Percentiles rank a stretch among this genome's conserved stretches.
Evolutionary conservation across 2,113 vertebrate species (phyloP).

Genomic region (Polypterus senegalus): DNA sequence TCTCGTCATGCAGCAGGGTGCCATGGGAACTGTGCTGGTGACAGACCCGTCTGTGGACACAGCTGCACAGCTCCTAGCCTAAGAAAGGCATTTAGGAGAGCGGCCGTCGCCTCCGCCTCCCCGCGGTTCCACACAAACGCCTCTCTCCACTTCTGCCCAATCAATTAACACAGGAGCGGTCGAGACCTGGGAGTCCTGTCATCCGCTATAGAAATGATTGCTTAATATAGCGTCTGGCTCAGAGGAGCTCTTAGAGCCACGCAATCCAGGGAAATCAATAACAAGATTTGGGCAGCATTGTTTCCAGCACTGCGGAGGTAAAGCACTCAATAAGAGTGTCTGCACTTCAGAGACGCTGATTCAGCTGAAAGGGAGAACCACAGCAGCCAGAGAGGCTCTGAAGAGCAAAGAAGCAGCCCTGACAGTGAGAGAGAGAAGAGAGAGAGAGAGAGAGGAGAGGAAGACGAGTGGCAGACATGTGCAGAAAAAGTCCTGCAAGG

Average conservation of each 20-base stretch:
- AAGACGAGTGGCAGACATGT: no score
- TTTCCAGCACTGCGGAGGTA: constrained; percentile 51
- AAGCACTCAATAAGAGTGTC: constrained; percentile 41
- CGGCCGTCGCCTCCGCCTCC: no score
- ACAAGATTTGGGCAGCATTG: constrained; percentile 53
- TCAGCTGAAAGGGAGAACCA: constrained; percentile 44
- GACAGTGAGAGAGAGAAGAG: not conserved
- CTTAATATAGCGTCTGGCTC: constrained; percentile 74
- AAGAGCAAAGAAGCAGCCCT: constrained; percentile 8
- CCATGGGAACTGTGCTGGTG: no score
- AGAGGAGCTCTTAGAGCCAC: constrained; percentile 56
- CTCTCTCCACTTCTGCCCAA: constrained; percentile 56
- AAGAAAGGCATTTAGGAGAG: no score
- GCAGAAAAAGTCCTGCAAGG: no score
- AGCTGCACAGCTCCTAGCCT: no score
- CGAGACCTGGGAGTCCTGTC: constrained; percentile 65
- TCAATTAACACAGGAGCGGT: constrained; percentile 74
- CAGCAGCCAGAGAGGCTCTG: constrained; percentile 11
- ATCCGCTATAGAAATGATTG: constrained; percentile 73
- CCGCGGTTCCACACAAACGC: constrained; percentile 8
- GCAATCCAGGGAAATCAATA: constrained; percentile 68
- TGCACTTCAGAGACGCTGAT: constrained; percentile 45
- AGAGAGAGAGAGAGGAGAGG: constrained; percentile 6
- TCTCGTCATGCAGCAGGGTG: no score
- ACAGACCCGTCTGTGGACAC: no score